These are phyloP conservation scores for Erpornis zantholeuca DNA, from an alignment of 2,113 vertebrate species.

Conservation along the genomic window DNA sequence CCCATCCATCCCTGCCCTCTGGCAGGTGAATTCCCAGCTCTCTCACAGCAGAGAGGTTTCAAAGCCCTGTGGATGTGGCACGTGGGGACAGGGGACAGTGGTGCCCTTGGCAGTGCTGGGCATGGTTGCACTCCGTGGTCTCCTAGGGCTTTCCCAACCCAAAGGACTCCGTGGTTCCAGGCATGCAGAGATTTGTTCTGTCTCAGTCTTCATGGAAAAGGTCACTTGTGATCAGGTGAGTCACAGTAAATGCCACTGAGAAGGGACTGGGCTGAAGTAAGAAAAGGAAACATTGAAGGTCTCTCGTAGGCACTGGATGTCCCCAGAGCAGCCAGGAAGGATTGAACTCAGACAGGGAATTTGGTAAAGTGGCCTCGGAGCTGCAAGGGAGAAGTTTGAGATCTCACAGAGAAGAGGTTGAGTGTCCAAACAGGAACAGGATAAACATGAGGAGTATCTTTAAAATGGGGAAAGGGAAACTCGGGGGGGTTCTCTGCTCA, in stretches of 20 bases:
- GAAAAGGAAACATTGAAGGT: not conserved
- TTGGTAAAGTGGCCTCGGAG: fast-evolving
- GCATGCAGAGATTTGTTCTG: not conserved
- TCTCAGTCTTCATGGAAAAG: not conserved
- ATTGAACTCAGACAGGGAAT: not conserved
- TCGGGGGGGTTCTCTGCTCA: fast-evolving
- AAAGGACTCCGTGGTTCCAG: not conserved
- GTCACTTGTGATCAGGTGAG: not conserved
- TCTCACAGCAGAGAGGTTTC: not conserved
- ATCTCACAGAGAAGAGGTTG: fast-evolving
- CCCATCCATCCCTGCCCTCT: not conserved
- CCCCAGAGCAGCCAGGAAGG: fast-evolving
- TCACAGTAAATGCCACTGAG: not conserved
- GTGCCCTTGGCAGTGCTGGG: not conserved
- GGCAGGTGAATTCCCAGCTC: not conserved
- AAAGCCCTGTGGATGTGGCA: not conserved
- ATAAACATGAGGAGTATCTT: fast-evolving
- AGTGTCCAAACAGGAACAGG: not conserved
- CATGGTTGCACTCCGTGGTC: not conserved
- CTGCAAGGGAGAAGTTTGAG: not conserved
- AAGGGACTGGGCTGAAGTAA: not conserved
- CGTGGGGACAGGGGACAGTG: not conserved
- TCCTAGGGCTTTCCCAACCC: not conserved
- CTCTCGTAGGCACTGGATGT: fast-evolving
- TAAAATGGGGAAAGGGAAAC: not conserved